Evolutionary conservation across 2,888 invertebrate species (phyloP).

Genomic region (Tachina grossa): DNA sequence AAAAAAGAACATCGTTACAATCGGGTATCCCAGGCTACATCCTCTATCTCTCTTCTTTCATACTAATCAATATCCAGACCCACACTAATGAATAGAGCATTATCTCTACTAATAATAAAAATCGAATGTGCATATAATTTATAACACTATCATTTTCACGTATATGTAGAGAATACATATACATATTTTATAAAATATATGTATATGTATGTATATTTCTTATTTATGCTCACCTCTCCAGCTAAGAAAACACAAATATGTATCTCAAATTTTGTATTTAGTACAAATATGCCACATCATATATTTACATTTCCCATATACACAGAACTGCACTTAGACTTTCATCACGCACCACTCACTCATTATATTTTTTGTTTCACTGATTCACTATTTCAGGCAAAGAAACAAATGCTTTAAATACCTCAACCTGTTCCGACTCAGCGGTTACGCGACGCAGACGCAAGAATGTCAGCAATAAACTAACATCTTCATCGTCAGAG

Average conservation of each 20-base stretch:
- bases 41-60: no score
- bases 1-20: no score
- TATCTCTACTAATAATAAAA: no score
- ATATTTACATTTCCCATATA: not conserved
- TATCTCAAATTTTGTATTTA: constrained; percentile 4
- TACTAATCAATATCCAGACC: no score
- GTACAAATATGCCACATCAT: not conserved
- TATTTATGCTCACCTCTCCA: not conserved
- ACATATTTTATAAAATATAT: no score
- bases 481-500: constrained; percentile 75
- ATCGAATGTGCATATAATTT: no score
- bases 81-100: no score
- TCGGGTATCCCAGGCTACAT: no score
- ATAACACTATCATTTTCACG: no score
- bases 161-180: no score
- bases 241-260: not conserved
- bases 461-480: constrained; percentile 79
- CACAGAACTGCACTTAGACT: constrained; percentile 38
- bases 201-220: not conserved
- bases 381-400: constrained; percentile 74
- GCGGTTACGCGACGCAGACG: constrained; percentile 81
- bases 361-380: constrained; percentile 33
- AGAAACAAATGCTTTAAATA: constrained; percentile 80
- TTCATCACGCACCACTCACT: constrained; percentile 40
- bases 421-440: constrained; percentile 82